Percentiles rank a stretch among this genome's conserved stretches.
Evolutionary conservation across 1,140 invertebrate species (phyloP).

Genomic region (Tetramorium simillimum): DNA sequence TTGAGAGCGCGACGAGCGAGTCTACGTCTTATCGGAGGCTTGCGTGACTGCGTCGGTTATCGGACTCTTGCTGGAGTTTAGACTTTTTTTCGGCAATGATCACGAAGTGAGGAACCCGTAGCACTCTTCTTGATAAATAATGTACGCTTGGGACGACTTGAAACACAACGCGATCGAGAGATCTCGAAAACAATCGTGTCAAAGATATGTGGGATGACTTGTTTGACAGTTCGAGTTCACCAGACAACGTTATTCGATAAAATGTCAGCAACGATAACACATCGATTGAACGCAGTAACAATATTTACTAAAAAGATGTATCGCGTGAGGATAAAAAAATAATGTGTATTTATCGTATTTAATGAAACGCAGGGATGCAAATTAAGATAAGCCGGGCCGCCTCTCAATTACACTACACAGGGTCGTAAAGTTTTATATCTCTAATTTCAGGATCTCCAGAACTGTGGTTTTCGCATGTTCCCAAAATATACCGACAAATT

Average conservation of each 20-base stretch:
- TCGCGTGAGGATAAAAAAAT: background rate
- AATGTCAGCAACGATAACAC: conserved; percentile 10
- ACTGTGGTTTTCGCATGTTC: background rate
- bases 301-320: background rate
- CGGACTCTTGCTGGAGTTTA: conserved; percentile 24
- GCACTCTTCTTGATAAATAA: conserved; percentile 19
- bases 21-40: conserved; percentile 29
- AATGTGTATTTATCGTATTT: background rate
- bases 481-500: background rate
- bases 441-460: background rate
- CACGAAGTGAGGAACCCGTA: background rate
- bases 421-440: background rate
- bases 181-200: background rate
- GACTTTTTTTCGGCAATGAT: conserved; percentile 50
- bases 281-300: background rate
- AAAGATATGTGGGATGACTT: background rate
- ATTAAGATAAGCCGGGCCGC: background rate
- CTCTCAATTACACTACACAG: background rate
- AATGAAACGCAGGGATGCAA: background rate
- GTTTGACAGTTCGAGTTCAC: background rate
- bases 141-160: background rate
- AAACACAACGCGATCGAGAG: too few relatives aligned
- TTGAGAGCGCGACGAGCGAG: conserved; percentile 41
- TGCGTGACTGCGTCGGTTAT: conserved; percentile 57
- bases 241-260: background rate